A percentile compares a stretch with the other conserved stretches of the same genome.
These are phyloP conservation scores for Sipha flava DNA, from an alignment of 1,140 invertebrate genomes.

Conservation along the genomic window DNA sequence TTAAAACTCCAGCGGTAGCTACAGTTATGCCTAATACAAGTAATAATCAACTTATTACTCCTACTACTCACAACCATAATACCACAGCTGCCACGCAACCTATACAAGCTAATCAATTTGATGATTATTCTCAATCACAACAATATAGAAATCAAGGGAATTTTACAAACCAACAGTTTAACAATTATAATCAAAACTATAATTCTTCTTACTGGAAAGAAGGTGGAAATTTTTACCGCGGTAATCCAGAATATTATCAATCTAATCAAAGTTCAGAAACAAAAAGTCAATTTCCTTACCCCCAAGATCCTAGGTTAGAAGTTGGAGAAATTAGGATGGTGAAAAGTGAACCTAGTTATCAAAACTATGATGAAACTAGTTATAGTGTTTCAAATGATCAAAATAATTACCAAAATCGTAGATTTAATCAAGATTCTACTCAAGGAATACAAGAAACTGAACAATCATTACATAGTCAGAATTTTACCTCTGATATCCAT, in stretches of 20 bases:
- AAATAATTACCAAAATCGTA: background rate
- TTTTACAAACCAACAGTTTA: background rate
- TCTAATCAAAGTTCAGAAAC: background rate
- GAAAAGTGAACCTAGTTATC: conserved; percentile 16
- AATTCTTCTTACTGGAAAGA: conserved; percentile 22
- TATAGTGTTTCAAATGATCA: conserved; percentile 20
- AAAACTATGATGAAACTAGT: conserved; percentile 12
- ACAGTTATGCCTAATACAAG: conserved; percentile 38
- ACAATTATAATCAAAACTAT: conserved; percentile 18
- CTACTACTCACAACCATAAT: conserved; percentile 7
- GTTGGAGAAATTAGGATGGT: conserved; percentile 18
- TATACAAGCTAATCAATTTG: background rate
- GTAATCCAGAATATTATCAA: conserved; percentile 18
- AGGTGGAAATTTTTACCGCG: background rate
- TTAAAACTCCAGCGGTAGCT: conserved; percentile 37
- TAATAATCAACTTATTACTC: conserved; percentile 26
- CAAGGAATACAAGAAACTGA: background rate
- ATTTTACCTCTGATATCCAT: background rate
- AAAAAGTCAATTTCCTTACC: conserved; percentile 8
- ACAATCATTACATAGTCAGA: background rate
- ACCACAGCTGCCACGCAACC: background rate
- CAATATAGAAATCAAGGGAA: background rate
- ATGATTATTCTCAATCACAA: conserved; percentile 12
- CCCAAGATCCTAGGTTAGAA: conserved; percentile 23
- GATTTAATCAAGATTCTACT: background rate